phyloP scores from a whole-genome alignment of 2,888 invertebrate species.

The Phyllotreta striolata region DNA sequence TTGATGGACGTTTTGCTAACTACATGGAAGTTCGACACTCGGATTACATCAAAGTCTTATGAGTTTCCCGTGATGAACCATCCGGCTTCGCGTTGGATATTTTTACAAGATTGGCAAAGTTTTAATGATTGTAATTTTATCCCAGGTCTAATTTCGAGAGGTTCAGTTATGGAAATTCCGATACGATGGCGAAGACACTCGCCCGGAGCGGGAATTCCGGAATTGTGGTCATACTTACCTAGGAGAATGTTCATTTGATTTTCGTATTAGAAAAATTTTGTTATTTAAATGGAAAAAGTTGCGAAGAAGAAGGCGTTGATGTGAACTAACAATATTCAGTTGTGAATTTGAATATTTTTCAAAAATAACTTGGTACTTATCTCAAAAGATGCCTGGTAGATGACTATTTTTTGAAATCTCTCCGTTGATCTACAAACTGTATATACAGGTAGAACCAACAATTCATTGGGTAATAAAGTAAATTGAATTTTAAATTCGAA shows the following conservation, averaged over 20 bases:
- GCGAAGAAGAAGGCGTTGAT: too few species aligned
- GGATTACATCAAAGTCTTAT: conserved; percentile 36
- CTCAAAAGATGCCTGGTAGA: too few species aligned
- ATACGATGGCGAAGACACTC: conserved; percentile 19
- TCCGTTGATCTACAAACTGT: neutral
- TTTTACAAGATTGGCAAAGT: conserved; percentile 54
- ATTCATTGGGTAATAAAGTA: too few species aligned
- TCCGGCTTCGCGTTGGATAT: conserved; percentile 41
- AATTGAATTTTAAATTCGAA: neutral
- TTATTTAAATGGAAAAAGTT: too few species aligned
- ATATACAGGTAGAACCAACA: neutral
- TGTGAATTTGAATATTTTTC: too few species aligned
- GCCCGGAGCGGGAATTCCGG: neutral
- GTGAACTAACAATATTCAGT: too few species aligned
- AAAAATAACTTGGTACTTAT: too few species aligned
- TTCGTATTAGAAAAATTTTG: too few species aligned
- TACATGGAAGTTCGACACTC: conserved; percentile 40
- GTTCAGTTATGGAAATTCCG: conserved; percentile 36
- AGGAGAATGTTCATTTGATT: too few species aligned
- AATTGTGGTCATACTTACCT: too few species aligned
- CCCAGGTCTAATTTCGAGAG: conserved; percentile 31
- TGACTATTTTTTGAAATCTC: too few species aligned
- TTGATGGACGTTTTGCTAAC: conserved; percentile 32
- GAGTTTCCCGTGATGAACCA: conserved; percentile 46
- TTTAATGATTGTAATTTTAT: conserved; percentile 45